phyloP scores from a whole-genome alignment of 2,113 vertebrate genomes.

The Halcyon malimbica region DNA sequence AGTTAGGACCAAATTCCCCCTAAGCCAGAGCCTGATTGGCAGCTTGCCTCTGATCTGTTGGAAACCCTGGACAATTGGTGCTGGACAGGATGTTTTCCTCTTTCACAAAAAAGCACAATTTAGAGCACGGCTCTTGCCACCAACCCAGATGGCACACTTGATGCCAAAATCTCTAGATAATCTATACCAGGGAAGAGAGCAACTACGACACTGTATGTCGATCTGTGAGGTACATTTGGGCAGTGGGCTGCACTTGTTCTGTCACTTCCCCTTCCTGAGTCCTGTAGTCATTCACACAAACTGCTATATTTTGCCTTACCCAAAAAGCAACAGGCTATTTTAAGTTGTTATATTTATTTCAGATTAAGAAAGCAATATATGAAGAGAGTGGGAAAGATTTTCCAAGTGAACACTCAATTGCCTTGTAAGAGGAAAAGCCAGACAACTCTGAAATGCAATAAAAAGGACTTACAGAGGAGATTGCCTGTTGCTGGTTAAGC shows the following conservation, averaged over 20 bases:
- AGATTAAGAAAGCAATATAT: slow-evolving; percentile 35
- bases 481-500: slow-evolving; percentile 10
- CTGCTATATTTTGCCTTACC: neutral
- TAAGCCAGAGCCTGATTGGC: neutral
- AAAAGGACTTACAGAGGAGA: slow-evolving; percentile 24
- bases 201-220: rapidly evolving
- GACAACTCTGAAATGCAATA: slow-evolving; percentile 1
- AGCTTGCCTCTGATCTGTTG: neutral
- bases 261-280: neutral
- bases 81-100: neutral
- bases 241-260: neutral
- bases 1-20: neutral
- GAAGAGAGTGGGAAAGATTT: slow-evolving; percentile 10
- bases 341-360: slow-evolving; percentile 2
- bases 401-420: neutral
- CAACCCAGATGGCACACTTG: neutral
- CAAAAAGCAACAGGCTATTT: neutral
- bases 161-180: neutral
- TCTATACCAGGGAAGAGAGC: neutral
- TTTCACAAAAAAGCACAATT: neutral
- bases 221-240: neutral
- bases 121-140: neutral
- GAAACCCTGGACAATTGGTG: neutral
- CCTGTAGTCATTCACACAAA: neutral
- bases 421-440: neutral